phyloP scores from a whole-genome alignment of 2,113 vertebrate genomes.

The Pyxicephalus adspersus region DNA sequence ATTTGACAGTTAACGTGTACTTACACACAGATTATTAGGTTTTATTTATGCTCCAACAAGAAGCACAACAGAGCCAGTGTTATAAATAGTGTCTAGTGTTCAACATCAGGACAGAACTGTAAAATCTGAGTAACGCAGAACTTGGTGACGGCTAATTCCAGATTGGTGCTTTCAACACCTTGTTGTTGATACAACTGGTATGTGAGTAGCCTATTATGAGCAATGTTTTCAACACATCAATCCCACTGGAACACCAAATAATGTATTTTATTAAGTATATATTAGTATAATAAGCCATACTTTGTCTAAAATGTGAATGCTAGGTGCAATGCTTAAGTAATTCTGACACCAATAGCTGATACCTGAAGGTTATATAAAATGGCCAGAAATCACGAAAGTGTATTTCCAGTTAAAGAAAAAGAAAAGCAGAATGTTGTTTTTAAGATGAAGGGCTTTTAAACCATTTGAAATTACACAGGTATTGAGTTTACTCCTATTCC shows the following conservation, averaged over 20 bases:
- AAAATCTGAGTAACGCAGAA: conserved; percentile 3
- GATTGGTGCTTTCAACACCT: conserved; percentile 30
- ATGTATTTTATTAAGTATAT: conserved; percentile 15
- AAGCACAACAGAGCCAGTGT: background rate
- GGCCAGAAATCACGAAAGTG: too few relatives aligned
- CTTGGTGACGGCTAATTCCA: background rate
- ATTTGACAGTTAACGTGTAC: background rate
- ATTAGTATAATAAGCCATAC: background rate
- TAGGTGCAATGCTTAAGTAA: too few relatives aligned
- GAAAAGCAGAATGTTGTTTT: too few relatives aligned
- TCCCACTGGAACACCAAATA: conserved; percentile 8
- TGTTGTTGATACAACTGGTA: conserved; percentile 41
- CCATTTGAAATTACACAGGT: too few relatives aligned
- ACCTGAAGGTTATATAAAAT: too few relatives aligned
- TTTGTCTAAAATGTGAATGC: too few relatives aligned
- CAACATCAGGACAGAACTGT: conserved; percentile 21
- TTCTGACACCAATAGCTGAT: too few relatives aligned
- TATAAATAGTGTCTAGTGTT: conserved; percentile 1
- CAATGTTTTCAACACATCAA: conserved; percentile 15
- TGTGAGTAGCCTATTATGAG: conserved; percentile 24
- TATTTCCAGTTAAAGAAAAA: too few relatives aligned
- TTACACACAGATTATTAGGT: background rate
- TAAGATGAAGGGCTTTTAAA: too few relatives aligned
- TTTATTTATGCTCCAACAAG: background rate
- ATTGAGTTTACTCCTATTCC: too few relatives aligned